phyloP scores from a whole-genome alignment of 2,888 invertebrate species.

The Crepidodera aurea region DNA sequence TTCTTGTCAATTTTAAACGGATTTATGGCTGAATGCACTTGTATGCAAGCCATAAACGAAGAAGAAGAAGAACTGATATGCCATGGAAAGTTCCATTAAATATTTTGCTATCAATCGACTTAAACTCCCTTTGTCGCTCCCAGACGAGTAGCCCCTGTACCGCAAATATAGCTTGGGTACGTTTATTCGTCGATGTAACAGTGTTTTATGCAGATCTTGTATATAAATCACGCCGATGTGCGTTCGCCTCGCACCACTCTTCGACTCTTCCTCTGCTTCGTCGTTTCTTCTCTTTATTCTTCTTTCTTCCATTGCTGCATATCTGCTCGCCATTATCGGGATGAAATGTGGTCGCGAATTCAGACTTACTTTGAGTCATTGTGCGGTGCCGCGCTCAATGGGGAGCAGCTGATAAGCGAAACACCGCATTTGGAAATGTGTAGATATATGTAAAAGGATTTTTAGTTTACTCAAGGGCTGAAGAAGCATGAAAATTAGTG shows the following conservation, averaged over 20 bases:
- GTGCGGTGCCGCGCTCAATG: constrained; percentile 4
- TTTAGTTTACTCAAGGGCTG: too few relatives aligned
- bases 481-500: too few relatives aligned
- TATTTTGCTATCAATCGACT: too few relatives aligned
- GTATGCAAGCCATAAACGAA: too few relatives aligned
- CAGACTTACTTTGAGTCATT: constrained; percentile 21
- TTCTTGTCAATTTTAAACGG: too few relatives aligned
- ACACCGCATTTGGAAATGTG: background rate
- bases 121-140: background rate
- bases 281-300: background rate
- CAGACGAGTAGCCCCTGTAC: too few relatives aligned
- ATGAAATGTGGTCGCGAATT: constrained; percentile 18
- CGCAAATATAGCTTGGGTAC: constrained; percentile 10
- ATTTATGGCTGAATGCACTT: too few relatives aligned
- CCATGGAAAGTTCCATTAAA: too few relatives aligned
- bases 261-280: background rate
- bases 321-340: constrained; percentile 20
- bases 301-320: constrained; percentile 4
- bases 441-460: too few relatives aligned
- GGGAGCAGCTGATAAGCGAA: constrained; percentile 5
- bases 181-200: constrained; percentile 27
- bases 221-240: constrained; percentile 26
- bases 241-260: constrained; percentile 20
- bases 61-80: too few relatives aligned
- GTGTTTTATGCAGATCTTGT: constrained; percentile 28